Conservation (phyloP, 2,888 invertebrate species). For the Cacoxenus indagator region DNA sequence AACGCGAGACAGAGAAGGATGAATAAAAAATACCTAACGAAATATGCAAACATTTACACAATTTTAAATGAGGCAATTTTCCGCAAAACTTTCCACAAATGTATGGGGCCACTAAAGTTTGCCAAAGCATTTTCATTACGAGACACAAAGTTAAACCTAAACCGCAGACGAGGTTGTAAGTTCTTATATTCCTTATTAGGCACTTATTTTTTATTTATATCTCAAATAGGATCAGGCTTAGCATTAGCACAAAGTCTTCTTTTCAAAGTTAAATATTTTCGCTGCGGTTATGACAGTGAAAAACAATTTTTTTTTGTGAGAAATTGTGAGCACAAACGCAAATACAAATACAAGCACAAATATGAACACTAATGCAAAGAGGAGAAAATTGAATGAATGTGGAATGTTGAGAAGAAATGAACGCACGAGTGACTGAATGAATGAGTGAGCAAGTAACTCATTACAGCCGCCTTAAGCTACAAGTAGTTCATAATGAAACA, state of each 20-base stretch:
- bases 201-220: no score
- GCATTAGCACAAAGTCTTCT: background rate
- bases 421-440: background rate
- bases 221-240: background rate
- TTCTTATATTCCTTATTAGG: background rate
- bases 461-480: constrained; percentile 44
- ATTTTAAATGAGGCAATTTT: constrained; percentile 21
- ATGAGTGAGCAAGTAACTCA: background rate
- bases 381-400: constrained; percentile 5
- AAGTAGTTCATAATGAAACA: constrained; percentile 63
- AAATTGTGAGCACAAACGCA: no score
- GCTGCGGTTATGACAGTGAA: no score
- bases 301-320: no score
- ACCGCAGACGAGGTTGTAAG: background rate
- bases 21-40: background rate
- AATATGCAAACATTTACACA: constrained; percentile 12
- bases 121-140: background rate
- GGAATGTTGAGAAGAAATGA: background rate
- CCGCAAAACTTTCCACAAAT: constrained; percentile 11
- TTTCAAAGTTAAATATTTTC: constrained; percentile 2
- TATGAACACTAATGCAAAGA: background rate
- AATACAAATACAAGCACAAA: background rate
- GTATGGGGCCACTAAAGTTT: constrained; percentile 10
- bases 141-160: background rate
- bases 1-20: background rate